Evolutionary conservation across 2,888 invertebrate genomes (phyloP).

Genomic region (Drosophila heteroneura): DNA sequence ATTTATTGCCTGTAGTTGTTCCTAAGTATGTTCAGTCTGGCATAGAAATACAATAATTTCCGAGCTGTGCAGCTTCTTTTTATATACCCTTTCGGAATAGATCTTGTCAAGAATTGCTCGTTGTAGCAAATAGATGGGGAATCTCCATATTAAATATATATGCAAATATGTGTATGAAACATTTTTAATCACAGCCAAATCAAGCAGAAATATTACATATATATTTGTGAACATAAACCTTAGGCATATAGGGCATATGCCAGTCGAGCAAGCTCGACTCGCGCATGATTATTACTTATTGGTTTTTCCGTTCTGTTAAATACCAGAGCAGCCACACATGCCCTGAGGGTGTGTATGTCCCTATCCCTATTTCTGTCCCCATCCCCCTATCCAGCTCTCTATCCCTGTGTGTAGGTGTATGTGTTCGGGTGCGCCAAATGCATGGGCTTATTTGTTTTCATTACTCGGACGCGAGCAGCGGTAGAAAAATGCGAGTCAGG

Average conservation of each 20-base stretch:
- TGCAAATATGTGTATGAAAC: neutral
- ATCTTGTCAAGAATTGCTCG: neutral
- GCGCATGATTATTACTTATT: constrained; percentile 16
- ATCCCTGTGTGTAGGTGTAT: neutral
- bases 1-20: neutral
- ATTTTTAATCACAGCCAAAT: neutral
- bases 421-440: constrained; percentile 30
- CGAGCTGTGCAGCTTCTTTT: neutral
- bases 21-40: neutral
- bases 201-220: neutral
- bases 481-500: constrained; percentile 44
- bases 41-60: neutral
- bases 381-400: neutral
- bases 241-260: constrained; percentile 8
- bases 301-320: constrained; percentile 31
- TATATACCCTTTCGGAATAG: neutral
- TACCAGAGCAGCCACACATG: constrained; percentile 46
- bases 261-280: neutral
- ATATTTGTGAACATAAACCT: neutral
- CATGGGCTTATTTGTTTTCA: constrained; percentile 48
- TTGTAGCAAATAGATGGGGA: neutral
- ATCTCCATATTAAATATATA: neutral
- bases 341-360: constrained; percentile 5
- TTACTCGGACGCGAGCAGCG: constrained; percentile 23
- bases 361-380: neutral